These are phyloP conservation scores for Galeopterus variegatus DNA, from an alignment of 2,113 vertebrate species.

Conservation along the genomic window DNA sequence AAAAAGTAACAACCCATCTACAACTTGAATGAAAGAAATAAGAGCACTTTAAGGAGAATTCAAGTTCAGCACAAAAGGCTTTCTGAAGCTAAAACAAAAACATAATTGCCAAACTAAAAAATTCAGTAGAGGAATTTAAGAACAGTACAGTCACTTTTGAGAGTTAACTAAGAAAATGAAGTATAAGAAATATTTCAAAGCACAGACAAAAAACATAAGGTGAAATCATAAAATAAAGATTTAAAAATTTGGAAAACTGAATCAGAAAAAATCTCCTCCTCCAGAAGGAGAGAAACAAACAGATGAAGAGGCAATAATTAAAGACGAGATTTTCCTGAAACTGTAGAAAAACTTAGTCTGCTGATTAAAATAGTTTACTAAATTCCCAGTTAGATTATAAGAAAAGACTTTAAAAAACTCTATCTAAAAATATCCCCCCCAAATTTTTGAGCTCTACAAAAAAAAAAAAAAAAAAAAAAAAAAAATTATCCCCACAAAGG, in stretches of 20 bases:
- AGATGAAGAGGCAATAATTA: background rate
- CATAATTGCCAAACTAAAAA: background rate
- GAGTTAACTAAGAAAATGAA: background rate
- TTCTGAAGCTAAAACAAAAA: conserved; percentile 26
- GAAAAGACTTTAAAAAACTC: background rate
- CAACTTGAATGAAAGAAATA: background rate
- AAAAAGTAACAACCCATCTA: background rate
- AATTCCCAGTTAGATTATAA: background rate
- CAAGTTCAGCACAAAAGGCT: background rate
- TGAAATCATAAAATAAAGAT: conserved; percentile 24
- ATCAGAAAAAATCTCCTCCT: background rate
- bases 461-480: background rate
- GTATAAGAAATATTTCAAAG: background rate
- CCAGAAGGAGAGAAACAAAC: background rate
- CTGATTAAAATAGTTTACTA: background rate
- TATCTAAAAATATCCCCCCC: too few relatives aligned
- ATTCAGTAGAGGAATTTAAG: background rate
- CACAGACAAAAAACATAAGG: background rate
- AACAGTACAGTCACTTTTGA: background rate
- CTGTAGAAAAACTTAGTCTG: background rate
- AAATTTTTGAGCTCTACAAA: background rate
- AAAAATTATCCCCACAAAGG: background rate
- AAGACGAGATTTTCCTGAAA: background rate
- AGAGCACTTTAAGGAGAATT: background rate
- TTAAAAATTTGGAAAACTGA: background rate